A percentile compares a stretch with the other conserved stretches of the same genome.
Conservation (phyloP, 2,888 invertebrate species). For the Amaurobius ferox region DNA sequence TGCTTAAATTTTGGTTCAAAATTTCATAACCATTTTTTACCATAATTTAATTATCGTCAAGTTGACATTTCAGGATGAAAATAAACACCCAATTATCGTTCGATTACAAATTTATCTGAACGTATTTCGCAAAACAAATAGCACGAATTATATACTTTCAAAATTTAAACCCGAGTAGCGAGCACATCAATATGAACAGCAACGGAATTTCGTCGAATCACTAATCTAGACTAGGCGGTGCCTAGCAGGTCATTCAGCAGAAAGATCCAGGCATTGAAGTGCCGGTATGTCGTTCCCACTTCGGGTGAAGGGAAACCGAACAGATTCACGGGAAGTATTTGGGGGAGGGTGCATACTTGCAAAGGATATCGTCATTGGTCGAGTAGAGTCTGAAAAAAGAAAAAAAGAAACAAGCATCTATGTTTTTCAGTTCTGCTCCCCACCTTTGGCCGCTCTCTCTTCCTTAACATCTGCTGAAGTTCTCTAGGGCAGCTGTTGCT, state of each 20-base stretch:
- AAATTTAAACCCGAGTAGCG: too few species aligned
- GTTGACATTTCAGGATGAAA: too few species aligned
- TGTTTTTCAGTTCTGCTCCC: conserved; percentile 41
- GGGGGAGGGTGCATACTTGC: conserved; percentile 37
- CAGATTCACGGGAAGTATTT: conserved; percentile 26
- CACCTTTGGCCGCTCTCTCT: conserved; percentile 17
- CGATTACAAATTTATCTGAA: too few species aligned
- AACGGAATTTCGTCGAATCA: too few species aligned
- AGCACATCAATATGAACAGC: too few species aligned
- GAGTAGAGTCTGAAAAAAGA: conserved; percentile 23
- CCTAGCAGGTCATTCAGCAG: neutral
- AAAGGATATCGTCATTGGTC: conserved; percentile 44
- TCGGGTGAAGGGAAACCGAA: conserved; percentile 22
- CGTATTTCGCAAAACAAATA: too few species aligned
- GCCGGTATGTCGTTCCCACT: neutral
- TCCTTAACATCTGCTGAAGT: conserved; percentile 53
- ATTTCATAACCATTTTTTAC: too few species aligned
- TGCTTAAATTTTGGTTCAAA: too few species aligned
- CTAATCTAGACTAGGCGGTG: too few species aligned
- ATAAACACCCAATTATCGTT: too few species aligned
- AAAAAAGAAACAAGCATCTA: conserved; percentile 26
- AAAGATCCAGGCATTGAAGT: neutral
- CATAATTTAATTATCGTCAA: too few species aligned
- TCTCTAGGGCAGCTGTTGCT: conserved; percentile 55
- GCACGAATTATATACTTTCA: too few species aligned